These are phyloP conservation scores for Arctocebus calabarensis DNA, from an alignment of 2,797 vertebrate species.

Conservation along the genomic window DNA sequence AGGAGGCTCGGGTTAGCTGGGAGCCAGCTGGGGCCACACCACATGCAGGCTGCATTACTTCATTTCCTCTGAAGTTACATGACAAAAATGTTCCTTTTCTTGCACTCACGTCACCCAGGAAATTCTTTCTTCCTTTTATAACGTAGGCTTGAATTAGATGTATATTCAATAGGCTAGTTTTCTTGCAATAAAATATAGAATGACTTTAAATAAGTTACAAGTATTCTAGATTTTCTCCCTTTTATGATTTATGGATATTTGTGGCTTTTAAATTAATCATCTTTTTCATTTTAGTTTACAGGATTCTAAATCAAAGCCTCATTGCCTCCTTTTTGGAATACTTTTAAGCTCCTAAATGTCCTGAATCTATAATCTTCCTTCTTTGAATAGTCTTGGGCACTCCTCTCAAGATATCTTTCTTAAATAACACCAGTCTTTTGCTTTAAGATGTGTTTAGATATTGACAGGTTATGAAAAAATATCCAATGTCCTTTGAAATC, in stretches of 20 bases:
- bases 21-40: not conserved
- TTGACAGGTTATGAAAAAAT: not conserved
- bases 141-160: slow-evolving; percentile 21
- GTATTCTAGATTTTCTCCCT: not conserved
- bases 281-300: not conserved
- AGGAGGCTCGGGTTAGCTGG: not conserved
- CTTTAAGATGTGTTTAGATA: not conserved
- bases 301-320: not conserved
- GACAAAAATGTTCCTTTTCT: slow-evolving; percentile 43
- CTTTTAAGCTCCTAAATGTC: not conserved
- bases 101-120: slow-evolving; percentile 49
- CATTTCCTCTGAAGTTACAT: slow-evolving; percentile 73
- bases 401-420: not conserved
- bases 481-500: not conserved
- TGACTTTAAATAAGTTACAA: not conserved
- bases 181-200: not conserved
- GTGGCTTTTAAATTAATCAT: not conserved
- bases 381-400: not conserved
- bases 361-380: not conserved
- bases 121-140: slow-evolving; percentile 68
- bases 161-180: not conserved
- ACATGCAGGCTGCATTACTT: not conserved
- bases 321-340: not conserved
- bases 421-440: not conserved
- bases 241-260: not conserved